Conservation (phyloP, 2,797 vertebrate species). For the Cossypha heuglini region DNA sequence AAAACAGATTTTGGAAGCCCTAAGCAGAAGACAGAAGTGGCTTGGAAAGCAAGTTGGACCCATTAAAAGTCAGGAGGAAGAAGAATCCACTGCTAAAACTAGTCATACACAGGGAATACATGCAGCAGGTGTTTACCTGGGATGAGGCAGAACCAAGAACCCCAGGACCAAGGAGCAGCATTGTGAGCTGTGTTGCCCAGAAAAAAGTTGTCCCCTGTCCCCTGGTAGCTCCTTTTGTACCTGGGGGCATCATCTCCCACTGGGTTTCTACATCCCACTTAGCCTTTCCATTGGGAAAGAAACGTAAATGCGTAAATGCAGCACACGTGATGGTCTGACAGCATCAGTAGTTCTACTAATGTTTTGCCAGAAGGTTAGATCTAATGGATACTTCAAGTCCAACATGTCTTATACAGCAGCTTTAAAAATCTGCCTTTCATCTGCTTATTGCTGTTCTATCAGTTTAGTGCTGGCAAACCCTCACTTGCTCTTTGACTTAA, state of each 20-base stretch:
- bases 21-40: neutral
- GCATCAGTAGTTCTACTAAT: neutral
- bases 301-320: neutral
- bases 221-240: neutral
- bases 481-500: neutral
- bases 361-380: neutral
- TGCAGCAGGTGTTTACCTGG: fast-evolving
- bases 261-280: neutral
- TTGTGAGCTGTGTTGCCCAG: neutral
- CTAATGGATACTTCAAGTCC: neutral
- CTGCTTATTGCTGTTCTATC: neutral
- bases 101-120: fast-evolving
- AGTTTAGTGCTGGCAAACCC: neutral
- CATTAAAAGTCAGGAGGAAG: neutral
- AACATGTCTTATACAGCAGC: neutral
- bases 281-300: neutral
- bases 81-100: neutral
- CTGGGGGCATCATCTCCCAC: neutral
- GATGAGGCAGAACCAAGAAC: neutral
- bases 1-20: neutral
- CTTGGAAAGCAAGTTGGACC: neutral
- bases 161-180: neutral
- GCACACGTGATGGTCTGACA: neutral
- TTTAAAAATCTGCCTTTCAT: neutral
- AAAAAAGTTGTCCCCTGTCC: neutral